phyloP scores from a whole-genome alignment of 37 sponge, comb jelly and placozoan species.

The Amphimedon queenslandica region DNA sequence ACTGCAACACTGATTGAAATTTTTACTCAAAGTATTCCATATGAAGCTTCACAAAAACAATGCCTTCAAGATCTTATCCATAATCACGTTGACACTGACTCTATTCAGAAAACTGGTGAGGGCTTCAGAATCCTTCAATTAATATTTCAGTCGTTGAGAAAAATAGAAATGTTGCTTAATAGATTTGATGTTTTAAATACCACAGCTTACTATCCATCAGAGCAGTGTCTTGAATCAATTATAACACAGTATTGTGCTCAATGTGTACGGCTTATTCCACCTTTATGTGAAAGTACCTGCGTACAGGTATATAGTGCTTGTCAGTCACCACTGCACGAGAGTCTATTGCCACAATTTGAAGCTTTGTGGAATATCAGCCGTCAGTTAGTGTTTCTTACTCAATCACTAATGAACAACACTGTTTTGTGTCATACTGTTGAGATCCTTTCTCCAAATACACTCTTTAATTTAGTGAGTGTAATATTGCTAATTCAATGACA shows the following conservation, averaged over 20 bases:
- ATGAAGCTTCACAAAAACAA: neutral
- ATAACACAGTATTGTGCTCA: neutral
- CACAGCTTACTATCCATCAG: neutral
- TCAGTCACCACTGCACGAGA: constrained; percentile 1
- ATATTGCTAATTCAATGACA: no score
- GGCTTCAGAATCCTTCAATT: neutral
- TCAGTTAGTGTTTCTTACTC: neutral
- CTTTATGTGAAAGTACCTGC: neutral
- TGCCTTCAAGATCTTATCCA: constrained; percentile 1
- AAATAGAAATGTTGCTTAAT: neutral
- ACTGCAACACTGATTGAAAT: neutral
- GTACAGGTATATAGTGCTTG: neutral
- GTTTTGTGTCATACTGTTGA: neutral
- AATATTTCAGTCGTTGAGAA: neutral
- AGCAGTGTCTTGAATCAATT: constrained; percentile 1
- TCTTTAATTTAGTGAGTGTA: neutral
- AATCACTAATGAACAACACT: neutral
- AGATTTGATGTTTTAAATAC: neutral
- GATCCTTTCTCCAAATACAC: neutral
- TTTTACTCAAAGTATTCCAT: neutral
- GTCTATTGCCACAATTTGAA: neutral
- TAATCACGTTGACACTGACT: neutral
- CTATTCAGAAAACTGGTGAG: neutral
- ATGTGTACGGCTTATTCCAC: neutral
- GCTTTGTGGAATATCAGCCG: neutral